These are phyloP conservation scores for Andrena bucephala DNA, from an alignment of 2,888 invertebrate genomes.

Conservation along the genomic window DNA sequence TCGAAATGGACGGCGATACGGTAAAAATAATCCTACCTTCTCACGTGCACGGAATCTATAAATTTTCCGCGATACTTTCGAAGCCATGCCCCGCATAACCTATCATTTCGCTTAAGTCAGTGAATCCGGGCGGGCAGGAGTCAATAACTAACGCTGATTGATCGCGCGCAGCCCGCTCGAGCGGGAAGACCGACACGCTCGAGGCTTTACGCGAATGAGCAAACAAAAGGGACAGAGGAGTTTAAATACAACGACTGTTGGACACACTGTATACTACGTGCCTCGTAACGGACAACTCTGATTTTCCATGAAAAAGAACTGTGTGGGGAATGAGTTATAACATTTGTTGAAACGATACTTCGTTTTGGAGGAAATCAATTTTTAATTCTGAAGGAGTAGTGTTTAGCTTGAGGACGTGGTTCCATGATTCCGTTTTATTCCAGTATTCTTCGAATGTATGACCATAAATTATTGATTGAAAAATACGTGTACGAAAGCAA, in stretches of 20 bases:
- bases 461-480: too few species aligned
- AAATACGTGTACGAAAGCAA: too few species aligned
- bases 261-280: neutral
- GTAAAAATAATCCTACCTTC: slow-evolving; percentile 43
- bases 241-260: slow-evolving; percentile 23
- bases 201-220: neutral
- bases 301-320: neutral
- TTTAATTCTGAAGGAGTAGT: too few species aligned
- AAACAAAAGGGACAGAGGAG: slow-evolving; percentile 3
- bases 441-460: too few species aligned
- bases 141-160: slow-evolving; percentile 45
- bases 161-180: slow-evolving; percentile 43
- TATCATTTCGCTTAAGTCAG: slow-evolving; percentile 27
- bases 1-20: slow-evolving; percentile 25
- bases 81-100: slow-evolving; percentile 12
- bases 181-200: slow-evolving; percentile 34
- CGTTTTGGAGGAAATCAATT: neutral
- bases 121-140: slow-evolving; percentile 20
- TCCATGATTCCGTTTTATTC: too few species aligned
- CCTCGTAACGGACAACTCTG: neutral
- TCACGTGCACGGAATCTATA: slow-evolving; percentile 23
- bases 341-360: neutral
- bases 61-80: slow-evolving; percentile 27
- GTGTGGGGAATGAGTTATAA: neutral
- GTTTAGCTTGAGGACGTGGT: too few species aligned